phyloP scores from a whole-genome alignment of 2,888 invertebrate genomes.

The Ichneumoninae sp. region DNA sequence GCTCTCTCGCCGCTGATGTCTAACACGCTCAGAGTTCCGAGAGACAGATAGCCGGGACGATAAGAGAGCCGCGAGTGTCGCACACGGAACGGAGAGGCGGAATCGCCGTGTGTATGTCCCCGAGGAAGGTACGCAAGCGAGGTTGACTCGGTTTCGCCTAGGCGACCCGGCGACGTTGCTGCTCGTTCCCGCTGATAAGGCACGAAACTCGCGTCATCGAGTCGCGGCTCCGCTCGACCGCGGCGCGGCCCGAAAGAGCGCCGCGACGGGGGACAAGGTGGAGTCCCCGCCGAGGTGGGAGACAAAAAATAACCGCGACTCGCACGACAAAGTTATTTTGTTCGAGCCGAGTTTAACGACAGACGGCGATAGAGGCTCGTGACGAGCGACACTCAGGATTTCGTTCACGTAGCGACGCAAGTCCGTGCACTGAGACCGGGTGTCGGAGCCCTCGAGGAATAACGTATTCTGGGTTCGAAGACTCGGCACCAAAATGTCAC shows the following conservation, averaged over 20 bases:
- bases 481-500: constrained; percentile 58
- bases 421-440: constrained; percentile 42
- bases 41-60: constrained; percentile 73
- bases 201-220: constrained; percentile 75
- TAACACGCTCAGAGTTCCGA: constrained; percentile 69
- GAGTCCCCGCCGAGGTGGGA: not conserved
- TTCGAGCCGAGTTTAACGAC: constrained; percentile 48
- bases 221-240: constrained; percentile 49
- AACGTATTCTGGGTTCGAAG: constrained; percentile 24
- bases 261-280: constrained; percentile 62
- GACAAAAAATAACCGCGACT: constrained; percentile 23
- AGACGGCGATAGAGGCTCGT: constrained; percentile 37
- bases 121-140: constrained; percentile 28
- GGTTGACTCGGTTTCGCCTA: constrained; percentile 66
- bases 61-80: constrained; percentile 59
- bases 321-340: constrained; percentile 41
- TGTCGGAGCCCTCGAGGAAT: constrained; percentile 41
- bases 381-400: constrained; percentile 52
- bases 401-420: constrained; percentile 57
- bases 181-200: constrained; percentile 74
- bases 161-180: constrained; percentile 63
- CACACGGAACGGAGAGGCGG: constrained; percentile 16
- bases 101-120: constrained; percentile 3
- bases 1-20: constrained; percentile 42
- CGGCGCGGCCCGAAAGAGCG: constrained; percentile 63